Base-by-base conservation (phyloP, 2,113 vertebrate genomes). In the Crotalus tigris region DNA sequence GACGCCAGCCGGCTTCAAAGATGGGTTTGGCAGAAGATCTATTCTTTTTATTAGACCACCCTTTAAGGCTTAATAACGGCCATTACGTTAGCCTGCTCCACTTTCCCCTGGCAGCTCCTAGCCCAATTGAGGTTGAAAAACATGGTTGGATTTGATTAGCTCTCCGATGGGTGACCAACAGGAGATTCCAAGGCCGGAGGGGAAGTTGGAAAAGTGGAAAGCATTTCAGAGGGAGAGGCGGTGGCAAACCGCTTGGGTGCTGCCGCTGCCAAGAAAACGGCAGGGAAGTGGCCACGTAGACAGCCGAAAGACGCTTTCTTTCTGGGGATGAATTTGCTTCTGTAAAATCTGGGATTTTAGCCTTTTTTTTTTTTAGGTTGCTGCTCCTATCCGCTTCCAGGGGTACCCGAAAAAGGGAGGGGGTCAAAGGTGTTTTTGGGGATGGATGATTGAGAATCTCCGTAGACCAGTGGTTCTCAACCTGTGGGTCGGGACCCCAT, bases 41-140 rank as follows among this genome's bases (percentile, higher is more conserved):
- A 1, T 6, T 2, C 24, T 3, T n/a, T 86, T 96, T 95, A 96
- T 94, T 95, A 96, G 95, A 95, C 96, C 90, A 26, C 95, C 97
- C 93, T 95, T 10, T 19, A 4, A 93, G 95, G 91, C 95, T 95
- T 95, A 95, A 96, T 97, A 96, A 59, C 94, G 93, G 96, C 96
- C 95, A 95, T 96, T 96, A 95, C 96, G 95, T 97, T 96, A 96
- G 95, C 95, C 75, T 21, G 64, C 6, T 15, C 69, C 33, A 39
- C 33, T 39, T 81, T 21, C 17, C 21, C 17, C 75, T 81, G 75
- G 75, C 75, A 81, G 75, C 33, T 21, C 17, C 5, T 8, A 39
- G 15, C 15, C 33, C 69, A 2, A 9, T 8, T 81, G n/a, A 19
- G 69, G n/a, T 81, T 81, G n/a, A 19, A 19, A 39, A 33, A 2